Base-by-base conservation (phyloP, 1,140 invertebrate species). In the Lepidurus arcticus region DNA sequence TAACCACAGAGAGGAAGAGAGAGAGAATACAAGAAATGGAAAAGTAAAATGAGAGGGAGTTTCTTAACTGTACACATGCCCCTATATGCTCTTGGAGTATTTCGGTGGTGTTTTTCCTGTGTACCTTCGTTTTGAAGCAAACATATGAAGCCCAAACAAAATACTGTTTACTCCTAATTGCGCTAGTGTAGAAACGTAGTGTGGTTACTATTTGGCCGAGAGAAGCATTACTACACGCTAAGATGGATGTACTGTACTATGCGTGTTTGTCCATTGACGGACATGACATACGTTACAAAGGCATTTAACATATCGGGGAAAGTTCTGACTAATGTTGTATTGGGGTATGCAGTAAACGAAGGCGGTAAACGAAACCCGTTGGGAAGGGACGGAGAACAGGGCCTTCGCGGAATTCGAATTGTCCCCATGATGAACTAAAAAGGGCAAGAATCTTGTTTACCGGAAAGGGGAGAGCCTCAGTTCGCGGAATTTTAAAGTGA, bases 31-130 rank as follows among this genome's bases (percentile, higher is more conserved):
- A 42, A 34, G 4, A 42, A 16, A 1, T 13, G 0, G 5, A 75
- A 42, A 13, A 75, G 11, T 34, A 75, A 75, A 75, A 75, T 13
- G 42, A 75, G 74, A 13, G 24, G 24, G 65, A 24, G 65, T 73
- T 24, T 4, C 74, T 75, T 24, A 11, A 75, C 13, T 75, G 26
- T 75, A 75, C 74, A 75, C 74, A 75, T 24, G 26, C 5, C 4
- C 24, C 26, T 75, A 75, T 34, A 75, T 75, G 13, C 16, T 13
- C 42, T 75, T 42, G 34, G 34, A 34, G 34, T 34, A 34, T 34
- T 34, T 34, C 2, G 34, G 4, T 1, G 2, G 34, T 3, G 34
- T 34, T 34, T 34, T 34, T 4, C 34, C 34, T 34, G 34, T 34
- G 34, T 34, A 34, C 34, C 34, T 24, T 42, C 26, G 74, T 75